Evolutionary conservation across 2,113 vertebrate genomes (phyloP).

Genomic region (Epinephelus cyanopodus): DNA sequence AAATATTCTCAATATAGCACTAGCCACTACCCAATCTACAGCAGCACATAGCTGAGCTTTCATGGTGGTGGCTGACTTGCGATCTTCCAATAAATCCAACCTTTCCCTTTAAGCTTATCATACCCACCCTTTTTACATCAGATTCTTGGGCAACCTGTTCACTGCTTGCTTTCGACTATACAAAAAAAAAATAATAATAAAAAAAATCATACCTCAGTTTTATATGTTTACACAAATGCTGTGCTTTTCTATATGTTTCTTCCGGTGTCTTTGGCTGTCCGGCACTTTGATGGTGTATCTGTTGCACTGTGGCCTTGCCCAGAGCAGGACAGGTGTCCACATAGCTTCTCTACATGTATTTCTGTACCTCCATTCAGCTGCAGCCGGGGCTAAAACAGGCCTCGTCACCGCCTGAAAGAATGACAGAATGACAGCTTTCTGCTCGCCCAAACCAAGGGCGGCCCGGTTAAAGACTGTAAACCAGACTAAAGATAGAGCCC

Average conservation of each 20-base stretch:
- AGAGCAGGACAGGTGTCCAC: conserved; percentile 51
- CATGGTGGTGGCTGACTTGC: too few species aligned
- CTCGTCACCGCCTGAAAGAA: conserved; percentile 29
- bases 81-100: too few species aligned
- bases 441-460: not conserved
- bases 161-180: too few species aligned
- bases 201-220: too few species aligned
- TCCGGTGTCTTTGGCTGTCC: not conserved
- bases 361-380: conserved; percentile 41
- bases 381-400: conserved; percentile 43
- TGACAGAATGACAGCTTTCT: conserved; percentile 46
- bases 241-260: not conserved
- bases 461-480: conserved; percentile 27
- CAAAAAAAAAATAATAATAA: too few species aligned
- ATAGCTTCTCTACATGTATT: conserved; percentile 35
- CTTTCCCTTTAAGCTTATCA: too few species aligned
- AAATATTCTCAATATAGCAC: too few species aligned
- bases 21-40: too few species aligned
- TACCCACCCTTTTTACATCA: too few species aligned
- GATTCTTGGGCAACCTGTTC: too few species aligned
- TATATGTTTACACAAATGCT: too few species aligned
- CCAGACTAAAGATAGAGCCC: conserved; percentile 19
- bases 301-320: conserved; percentile 8
- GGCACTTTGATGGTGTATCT: not conserved
- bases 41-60: too few species aligned